Conservation (phyloP, 1,140 invertebrate genomes). For the Xylocopa sonorina region DNA sequence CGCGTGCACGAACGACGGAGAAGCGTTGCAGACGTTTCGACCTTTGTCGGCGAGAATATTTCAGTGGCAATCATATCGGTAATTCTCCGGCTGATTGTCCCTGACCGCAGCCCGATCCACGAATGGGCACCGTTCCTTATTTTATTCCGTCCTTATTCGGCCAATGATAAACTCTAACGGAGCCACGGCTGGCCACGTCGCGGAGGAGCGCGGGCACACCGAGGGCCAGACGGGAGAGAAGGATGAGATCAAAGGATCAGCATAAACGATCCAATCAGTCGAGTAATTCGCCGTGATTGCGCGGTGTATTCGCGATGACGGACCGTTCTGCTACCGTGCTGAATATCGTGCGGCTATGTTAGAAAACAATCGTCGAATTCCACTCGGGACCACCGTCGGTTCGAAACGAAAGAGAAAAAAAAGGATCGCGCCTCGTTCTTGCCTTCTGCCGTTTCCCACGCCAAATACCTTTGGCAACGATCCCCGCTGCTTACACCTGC, state of each 20-base stretch:
- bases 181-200: conserved; percentile 27
- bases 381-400: too few species aligned
- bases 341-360: conserved; percentile 48
- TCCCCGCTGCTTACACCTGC: too few species aligned
- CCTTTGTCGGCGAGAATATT: conserved; percentile 80
- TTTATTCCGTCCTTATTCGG: conserved; percentile 81
- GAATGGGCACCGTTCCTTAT: conserved; percentile 74
- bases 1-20: conserved; percentile 12
- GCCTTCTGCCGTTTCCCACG: not conserved
- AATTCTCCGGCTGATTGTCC: conserved; percentile 81
- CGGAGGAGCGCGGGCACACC: conserved; percentile 8
- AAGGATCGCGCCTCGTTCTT: not conserved
- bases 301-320: conserved; percentile 61
- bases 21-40: conserved; percentile 37
- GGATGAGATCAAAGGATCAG: conserved; percentile 79
- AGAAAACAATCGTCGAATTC: conserved; percentile 58
- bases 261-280: conserved; percentile 82
- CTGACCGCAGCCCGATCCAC: conserved; percentile 79
- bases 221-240: conserved; percentile 1
- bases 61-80: conserved; percentile 83
- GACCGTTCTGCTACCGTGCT: conserved; percentile 63
- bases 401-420: not conserved
- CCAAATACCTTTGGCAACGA: not conserved
- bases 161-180: conserved; percentile 80
- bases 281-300: conserved; percentile 81